Percentiles rank a stretch among this genome's conserved stretches.
Evolutionary conservation across 2,113 vertebrate species (phyloP).

Genomic region (Agelaius phoeniceus): DNA sequence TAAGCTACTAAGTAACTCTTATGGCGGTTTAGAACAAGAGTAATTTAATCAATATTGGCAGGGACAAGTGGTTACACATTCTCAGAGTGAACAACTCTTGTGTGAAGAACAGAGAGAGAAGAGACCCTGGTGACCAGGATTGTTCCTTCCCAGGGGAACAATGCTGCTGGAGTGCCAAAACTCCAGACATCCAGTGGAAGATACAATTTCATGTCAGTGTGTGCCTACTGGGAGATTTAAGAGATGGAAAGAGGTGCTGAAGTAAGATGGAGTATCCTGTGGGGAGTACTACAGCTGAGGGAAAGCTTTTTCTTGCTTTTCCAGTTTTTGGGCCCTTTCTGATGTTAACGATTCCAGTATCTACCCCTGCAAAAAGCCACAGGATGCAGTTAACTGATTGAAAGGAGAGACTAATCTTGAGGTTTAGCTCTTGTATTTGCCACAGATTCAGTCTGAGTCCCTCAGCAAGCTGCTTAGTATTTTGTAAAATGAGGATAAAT

Average conservation of each 20-base stretch:
- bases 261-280: not conserved
- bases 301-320: not conserved
- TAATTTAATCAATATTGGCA: not conserved
- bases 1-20: not conserved
- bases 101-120: not conserved
- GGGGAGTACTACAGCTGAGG: not conserved
- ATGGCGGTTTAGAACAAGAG: not conserved
- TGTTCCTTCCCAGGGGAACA: not conserved
- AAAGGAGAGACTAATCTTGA: not conserved
- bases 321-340: not conserved
- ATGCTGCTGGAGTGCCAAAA: not conserved
- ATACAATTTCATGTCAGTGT: not conserved
- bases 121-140: not conserved
- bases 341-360: not conserved
- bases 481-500: not conserved
- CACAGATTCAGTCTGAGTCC: not conserved
- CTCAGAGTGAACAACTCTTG: not conserved
- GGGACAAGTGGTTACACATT: not conserved
- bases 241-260: not conserved
- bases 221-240: not conserved
- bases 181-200: not conserved
- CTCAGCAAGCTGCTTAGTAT: not conserved
- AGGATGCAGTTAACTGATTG: not conserved
- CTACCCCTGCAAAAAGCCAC: not conserved
- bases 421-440: not conserved